Evolutionary conservation across 2,888 invertebrate genomes (phyloP).

Genomic region (Amphipoea oculea): DNA sequence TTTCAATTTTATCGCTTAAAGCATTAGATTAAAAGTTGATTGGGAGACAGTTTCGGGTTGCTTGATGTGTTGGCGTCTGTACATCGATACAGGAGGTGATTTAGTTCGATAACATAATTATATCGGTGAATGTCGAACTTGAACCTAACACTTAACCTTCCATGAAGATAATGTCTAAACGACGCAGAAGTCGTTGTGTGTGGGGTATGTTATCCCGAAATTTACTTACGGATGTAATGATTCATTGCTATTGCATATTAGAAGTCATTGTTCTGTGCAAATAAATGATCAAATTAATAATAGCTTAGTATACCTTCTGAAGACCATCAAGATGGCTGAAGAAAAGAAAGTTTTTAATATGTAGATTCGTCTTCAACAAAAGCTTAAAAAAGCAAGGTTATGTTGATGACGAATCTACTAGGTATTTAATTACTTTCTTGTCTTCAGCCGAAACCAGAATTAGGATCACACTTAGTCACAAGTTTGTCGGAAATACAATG

Average conservation of each 20-base stretch:
- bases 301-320: neutral
- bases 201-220: neutral
- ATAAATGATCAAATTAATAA: neutral
- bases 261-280: neutral
- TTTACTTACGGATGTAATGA: neutral
- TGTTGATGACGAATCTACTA: too few species aligned
- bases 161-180: conserved; percentile 6
- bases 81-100: conserved; percentile 26
- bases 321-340: neutral
- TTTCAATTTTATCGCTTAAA: too few species aligned
- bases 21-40: too few species aligned
- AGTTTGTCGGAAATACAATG: neutral
- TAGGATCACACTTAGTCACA: neutral
- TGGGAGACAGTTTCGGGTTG: too few species aligned
- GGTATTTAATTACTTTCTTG: too few species aligned
- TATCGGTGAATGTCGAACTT: conserved; percentile 29
- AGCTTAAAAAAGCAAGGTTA: neutral
- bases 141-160: conserved; percentile 49
- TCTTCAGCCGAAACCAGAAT: neutral
- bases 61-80: too few species aligned
- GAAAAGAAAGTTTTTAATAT: neutral
- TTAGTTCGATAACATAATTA: conserved; percentile 38
- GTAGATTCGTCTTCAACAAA: neutral
- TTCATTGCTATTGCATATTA: neutral
- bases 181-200: neutral